These are phyloP conservation scores for Macrochelys suwanniensis DNA, from an alignment of 2,797 vertebrate genomes.

Conservation along the genomic window DNA sequence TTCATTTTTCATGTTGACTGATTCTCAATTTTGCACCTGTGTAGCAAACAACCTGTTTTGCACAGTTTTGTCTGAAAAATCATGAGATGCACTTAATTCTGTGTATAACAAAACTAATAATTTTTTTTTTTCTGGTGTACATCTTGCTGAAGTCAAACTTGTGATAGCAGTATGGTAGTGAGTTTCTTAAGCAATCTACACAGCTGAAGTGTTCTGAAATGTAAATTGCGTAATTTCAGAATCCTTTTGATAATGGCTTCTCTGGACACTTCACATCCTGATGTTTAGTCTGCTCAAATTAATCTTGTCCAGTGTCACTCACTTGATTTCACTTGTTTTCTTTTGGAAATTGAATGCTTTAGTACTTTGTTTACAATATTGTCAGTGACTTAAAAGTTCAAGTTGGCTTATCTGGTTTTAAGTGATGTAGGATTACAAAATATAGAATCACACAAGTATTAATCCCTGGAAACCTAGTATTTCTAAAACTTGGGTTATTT, in stretches of 20 bases:
- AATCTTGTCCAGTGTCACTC: neutral
- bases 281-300: neutral
- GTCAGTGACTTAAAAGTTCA: neutral
- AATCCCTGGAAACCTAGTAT: neutral
- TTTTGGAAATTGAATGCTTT: neutral
- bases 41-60: neutral
- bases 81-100: rapidly evolving
- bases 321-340: neutral
- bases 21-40: neutral
- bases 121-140: rapidly evolving
- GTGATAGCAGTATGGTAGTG: neutral
- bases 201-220: neutral
- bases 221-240: neutral
- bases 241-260: neutral
- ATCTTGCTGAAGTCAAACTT: rapidly evolving
- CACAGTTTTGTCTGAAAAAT: neutral
- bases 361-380: neutral
- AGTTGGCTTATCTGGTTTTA: neutral
- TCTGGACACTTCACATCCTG: neutral
- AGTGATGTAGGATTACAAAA: neutral
- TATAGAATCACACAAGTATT: neutral
- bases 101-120: neutral
- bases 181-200: neutral
- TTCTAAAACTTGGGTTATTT: neutral
- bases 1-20: neutral